phyloP scores from a whole-genome alignment of 2,888 invertebrate genomes.

The Drosophila paracracens region DNA sequence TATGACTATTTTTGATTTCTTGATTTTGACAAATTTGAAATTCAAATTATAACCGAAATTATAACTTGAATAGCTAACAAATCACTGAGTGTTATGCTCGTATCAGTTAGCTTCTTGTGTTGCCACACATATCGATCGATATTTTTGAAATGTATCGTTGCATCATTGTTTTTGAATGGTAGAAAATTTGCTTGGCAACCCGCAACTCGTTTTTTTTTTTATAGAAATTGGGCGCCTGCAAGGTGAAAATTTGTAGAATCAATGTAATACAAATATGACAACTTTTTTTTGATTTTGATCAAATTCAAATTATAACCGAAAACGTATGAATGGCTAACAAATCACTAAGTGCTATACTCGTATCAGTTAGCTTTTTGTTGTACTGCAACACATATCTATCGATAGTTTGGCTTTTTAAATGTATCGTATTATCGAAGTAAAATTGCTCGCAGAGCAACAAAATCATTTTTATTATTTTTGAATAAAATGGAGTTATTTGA shows the following conservation, averaged over 20 bases:
- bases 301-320: conserved; percentile 1
- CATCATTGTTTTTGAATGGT: neutral
- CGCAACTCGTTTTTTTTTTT: conserved; percentile 89
- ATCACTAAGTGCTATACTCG: neutral
- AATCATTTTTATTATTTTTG: conserved; percentile 3
- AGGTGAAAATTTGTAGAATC: conserved; percentile 92
- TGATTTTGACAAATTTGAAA: neutral
- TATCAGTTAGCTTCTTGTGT: conserved; percentile 8
- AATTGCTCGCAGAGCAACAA: neutral
- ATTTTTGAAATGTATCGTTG: neutral
- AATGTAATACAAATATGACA: neutral
- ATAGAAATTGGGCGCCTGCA: conserved; percentile 92
- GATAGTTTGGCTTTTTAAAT: conserved; percentile 9
- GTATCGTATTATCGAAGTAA: neutral
- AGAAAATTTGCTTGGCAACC: conserved; percentile 85
- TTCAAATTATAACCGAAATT: conserved; percentile 13
- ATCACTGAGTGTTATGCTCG: neutral
- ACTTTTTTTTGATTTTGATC: neutral
- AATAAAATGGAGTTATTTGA: conserved; percentile 57
- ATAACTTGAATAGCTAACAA: neutral
- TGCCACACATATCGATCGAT: conserved; percentile 8
- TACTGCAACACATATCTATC: neutral
- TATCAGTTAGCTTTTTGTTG: conserved; percentile 13
- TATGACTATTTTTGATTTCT: neutral
- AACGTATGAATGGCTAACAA: neutral